Base-by-base conservation (phyloP, 2,113 vertebrate genomes). In the Halichoerus grypus region DNA sequence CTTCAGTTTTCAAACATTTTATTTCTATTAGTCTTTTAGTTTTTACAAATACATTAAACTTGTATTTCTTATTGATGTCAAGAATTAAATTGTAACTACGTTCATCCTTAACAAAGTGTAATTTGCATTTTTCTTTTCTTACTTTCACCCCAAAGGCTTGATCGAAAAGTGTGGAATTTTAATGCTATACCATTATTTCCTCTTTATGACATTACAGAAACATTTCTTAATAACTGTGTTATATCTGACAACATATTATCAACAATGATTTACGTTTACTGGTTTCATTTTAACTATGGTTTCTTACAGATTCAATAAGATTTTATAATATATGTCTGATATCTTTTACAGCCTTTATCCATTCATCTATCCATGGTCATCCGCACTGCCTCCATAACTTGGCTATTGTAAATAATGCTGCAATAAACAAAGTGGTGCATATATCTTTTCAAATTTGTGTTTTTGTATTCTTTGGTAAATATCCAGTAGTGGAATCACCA, bases 161-260 rank as follows among this genome's bases (percentile, higher is more conserved):
- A 83, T 74, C 26, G 67, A 94, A 79, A 69, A 91, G 67, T 36
- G 21, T 26, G 15, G 33, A 79, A 63, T 46, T 80, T 85, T 63
- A 80, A 93, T 77, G 59, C 28, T 36, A 28, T 55, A 55, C 33
- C 74, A 28, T 49, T 92, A 83, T 88, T 96, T 84, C 31, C 8
- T 59, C 53, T 81, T 92, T 63, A 49, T 46, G 42, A 71, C 18
- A 59, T 67, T 84, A 93, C 69, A 79, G 85, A 84, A 84, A 77
- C 4, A 59, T 57, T 83, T 91, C 61, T 83, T 76, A 93, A 93
- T 51, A 80, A 63, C 53, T 87, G 13, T 77, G 36, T 49, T 96
- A 31, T 84, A 84, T 82, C n/a, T 89, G 39, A 93, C 39, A 89
- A 51, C 9, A 96, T 90, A 61, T 79, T 79, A 49, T 69, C 24